A percentile compares a stretch with the other conserved stretches of the same genome.
phyloP scores from a whole-genome alignment of 2,888 invertebrate species.

The Pegoplata infirma region DNA sequence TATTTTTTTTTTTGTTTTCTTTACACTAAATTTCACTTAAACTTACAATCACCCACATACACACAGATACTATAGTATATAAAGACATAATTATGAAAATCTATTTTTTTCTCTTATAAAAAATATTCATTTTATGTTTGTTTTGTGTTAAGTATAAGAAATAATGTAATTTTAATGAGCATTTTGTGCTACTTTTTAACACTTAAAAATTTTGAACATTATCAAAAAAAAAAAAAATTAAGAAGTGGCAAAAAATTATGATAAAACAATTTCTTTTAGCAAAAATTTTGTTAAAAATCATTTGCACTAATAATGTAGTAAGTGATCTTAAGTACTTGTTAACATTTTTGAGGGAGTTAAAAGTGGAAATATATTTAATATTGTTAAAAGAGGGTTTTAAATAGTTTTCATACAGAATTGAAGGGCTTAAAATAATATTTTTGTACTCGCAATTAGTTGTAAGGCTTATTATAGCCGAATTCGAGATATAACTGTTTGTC shows the following conservation, averaged over 20 bases:
- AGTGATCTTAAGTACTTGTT: neutral
- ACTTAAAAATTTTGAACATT: constrained; percentile 4
- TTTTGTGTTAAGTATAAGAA: constrained; percentile 46
- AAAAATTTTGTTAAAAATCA: neutral
- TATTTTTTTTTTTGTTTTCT: no score
- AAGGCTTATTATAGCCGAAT: no score
- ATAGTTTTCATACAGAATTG: no score
- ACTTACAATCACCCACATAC: neutral
- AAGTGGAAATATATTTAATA: no score
- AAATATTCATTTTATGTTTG: constrained; percentile 6
- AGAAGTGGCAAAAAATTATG: neutral
- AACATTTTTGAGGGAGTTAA: no score
- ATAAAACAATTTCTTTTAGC: neutral
- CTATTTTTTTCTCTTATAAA: neutral
- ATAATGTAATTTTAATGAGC: constrained; percentile 65
- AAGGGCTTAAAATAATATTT: no score
- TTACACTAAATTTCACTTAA: constrained; percentile 48
- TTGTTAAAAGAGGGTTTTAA: no score
- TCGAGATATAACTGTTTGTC: no score
- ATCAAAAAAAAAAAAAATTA: no score
- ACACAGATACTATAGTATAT: no score
- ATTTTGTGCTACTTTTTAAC: constrained; percentile 48
- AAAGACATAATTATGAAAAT: constrained; percentile 35
- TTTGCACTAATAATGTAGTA: neutral
- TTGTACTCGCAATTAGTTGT: no score